These are phyloP conservation scores for Agapornis roseicollis DNA, from an alignment of 2,113 vertebrate species.

Conservation along the genomic window DNA sequence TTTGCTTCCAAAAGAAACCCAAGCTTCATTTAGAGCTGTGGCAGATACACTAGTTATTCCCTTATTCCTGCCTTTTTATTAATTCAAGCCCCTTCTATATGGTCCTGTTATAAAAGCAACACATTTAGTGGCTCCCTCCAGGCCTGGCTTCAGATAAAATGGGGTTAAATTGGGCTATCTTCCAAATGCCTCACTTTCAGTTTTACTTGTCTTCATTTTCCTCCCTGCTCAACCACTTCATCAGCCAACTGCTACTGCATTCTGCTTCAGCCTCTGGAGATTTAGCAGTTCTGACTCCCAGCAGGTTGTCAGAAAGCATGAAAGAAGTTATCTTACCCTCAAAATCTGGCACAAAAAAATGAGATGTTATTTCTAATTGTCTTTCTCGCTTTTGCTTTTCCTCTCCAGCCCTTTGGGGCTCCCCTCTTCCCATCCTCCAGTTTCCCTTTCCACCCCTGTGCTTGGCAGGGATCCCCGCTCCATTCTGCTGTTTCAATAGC, in stretches of 20 bases:
- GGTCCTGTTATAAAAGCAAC: background rate
- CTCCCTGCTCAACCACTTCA: constrained; percentile 1
- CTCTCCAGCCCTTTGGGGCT: background rate
- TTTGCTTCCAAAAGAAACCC: background rate
- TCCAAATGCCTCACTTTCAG: constrained; percentile 20
- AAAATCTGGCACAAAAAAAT: background rate
- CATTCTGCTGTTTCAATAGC: background rate
- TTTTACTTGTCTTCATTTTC: constrained; percentile 48
- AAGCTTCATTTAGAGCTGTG: fast-evolving
- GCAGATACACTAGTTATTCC: background rate
- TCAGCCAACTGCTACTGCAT: constrained; percentile 31
- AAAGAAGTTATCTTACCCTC: background rate
- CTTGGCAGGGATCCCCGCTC: background rate
- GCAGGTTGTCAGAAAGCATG: background rate
- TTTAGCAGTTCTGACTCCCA: background rate
- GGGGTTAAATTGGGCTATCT: background rate
- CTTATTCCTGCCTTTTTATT: background rate
- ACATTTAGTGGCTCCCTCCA: background rate
- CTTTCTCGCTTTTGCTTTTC: background rate
- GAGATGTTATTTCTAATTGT: background rate
- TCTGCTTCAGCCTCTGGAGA: background rate
- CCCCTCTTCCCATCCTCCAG: background rate
- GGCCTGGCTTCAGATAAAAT: background rate
- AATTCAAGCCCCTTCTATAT: background rate
- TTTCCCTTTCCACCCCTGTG: background rate